Conservation (phyloP, 2,888 invertebrate species). For the Sisyra terminalis region DNA sequence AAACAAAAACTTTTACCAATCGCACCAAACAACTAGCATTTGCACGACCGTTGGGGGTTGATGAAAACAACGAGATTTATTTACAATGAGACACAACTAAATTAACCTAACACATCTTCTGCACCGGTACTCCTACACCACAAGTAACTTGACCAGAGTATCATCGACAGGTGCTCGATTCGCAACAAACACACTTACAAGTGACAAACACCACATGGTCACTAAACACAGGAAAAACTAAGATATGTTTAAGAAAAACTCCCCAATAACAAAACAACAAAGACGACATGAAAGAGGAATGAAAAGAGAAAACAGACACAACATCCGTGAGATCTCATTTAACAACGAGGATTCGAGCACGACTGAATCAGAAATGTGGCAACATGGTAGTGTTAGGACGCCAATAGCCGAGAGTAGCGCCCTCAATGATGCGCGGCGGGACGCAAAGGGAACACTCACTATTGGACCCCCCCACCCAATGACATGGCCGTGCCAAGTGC, state of each 20-base stretch:
- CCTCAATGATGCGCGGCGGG: constrained; percentile 27
- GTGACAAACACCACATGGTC: constrained; percentile 4
- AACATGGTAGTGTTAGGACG: constrained; percentile 26
- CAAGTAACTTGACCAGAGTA: not conserved
- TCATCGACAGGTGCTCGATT: not conserved
- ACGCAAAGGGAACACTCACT: constrained; percentile 11
- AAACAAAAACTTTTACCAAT: too few relatives aligned
- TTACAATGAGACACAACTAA: too few relatives aligned
- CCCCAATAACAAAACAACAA: constrained; percentile 10
- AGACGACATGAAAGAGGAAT: constrained; percentile 9
- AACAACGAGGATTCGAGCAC: constrained; percentile 17
- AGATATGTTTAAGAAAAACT: constrained; percentile 1
- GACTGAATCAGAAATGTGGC: constrained; percentile 26
- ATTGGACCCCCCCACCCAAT: not conserved
- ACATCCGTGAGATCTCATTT: constrained; percentile 9
- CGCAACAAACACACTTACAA: not conserved
- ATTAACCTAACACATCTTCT: too few relatives aligned
- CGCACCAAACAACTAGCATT: too few relatives aligned
- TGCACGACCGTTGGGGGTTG: too few relatives aligned
- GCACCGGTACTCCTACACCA: constrained; percentile 5
- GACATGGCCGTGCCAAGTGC: constrained; percentile 23
- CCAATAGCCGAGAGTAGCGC: constrained; percentile 20
- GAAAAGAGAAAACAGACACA: constrained; percentile 8
- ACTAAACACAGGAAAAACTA: constrained; percentile 3
- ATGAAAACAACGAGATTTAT: too few relatives aligned